These are phyloP conservation scores for Drosophila cardini DNA, from an alignment of 1,140 invertebrate species.

Conservation along the genomic window DNA sequence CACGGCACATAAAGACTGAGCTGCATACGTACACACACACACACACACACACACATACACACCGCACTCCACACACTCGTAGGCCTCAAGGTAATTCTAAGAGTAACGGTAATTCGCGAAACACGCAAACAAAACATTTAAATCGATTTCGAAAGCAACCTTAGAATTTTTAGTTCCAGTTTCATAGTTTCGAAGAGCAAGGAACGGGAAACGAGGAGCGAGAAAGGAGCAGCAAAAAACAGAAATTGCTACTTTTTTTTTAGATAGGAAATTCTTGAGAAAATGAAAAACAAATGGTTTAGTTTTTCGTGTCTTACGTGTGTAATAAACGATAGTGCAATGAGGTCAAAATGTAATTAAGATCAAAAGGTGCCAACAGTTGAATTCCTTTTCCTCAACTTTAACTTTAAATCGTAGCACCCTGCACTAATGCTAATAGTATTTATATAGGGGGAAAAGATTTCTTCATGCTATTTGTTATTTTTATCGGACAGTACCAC, in stretches of 20 bases:
- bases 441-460: background rate
- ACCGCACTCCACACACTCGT: constrained; percentile 37
- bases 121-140: constrained; percentile 79
- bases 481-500: background rate
- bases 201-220: background rate
- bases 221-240: too few relatives aligned
- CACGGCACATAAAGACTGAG: constrained; percentile 28
- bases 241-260: background rate
- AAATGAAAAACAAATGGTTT: constrained; percentile 8
- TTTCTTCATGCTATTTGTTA: background rate
- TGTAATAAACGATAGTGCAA: constrained; percentile 32
- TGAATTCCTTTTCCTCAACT: background rate
- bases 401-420: constrained; percentile 11
- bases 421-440: constrained; percentile 6
- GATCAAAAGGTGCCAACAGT: constrained; percentile 2
- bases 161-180: constrained; percentile 34
- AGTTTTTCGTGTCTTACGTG: constrained; percentile 24
- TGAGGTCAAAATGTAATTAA: constrained; percentile 36
- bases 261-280: constrained; percentile 9
- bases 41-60: background rate
- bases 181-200: background rate
- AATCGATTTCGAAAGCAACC: constrained; percentile 64
- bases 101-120: constrained; percentile 53
- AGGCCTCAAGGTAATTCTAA: constrained; percentile 72
- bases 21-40: constrained; percentile 9